A percentile compares a stretch with the other conserved stretches of the same genome.
phyloP scores from a whole-genome alignment of 2,113 vertebrate genomes.

The Glaucomys volans region DNA sequence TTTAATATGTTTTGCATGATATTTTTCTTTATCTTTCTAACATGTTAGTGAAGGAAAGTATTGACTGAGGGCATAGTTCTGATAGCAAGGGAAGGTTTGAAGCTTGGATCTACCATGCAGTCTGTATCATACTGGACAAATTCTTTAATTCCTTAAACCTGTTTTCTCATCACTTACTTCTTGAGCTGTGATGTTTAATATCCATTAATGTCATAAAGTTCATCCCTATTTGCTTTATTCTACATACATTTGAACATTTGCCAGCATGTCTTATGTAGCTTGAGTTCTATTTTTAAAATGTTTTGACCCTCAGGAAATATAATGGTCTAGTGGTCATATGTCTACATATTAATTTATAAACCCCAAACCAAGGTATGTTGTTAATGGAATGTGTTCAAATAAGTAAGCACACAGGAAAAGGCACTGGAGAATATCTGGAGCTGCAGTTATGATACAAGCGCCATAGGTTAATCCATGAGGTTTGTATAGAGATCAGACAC shows the following conservation, averaged over 20 bases:
- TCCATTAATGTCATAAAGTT: neutral
- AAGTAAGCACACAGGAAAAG: neutral
- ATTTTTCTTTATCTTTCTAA: neutral
- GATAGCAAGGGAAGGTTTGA: neutral
- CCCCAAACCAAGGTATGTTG: neutral
- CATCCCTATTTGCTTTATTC: neutral
- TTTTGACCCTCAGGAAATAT: neutral
- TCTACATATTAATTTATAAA: neutral
- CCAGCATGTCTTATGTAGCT: neutral
- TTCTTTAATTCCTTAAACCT: neutral
- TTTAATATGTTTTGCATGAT: neutral
- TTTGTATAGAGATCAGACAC: neutral
- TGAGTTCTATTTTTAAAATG: neutral
- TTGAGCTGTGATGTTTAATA: neutral
- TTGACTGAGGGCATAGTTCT: neutral
- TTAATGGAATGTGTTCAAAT: neutral
- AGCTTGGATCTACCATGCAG: neutral
- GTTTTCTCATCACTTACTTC: neutral
- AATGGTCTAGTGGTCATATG: neutral
- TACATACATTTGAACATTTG: neutral
- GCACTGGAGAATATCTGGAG: neutral
- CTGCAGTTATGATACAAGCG: neutral
- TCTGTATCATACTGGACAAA: neutral
- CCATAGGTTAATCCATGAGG: neutral
- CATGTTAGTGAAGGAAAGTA: neutral